Evolutionary conservation across 1,140 invertebrate species (phyloP).

Genomic region (Pogonognathellus flavescens): DNA sequence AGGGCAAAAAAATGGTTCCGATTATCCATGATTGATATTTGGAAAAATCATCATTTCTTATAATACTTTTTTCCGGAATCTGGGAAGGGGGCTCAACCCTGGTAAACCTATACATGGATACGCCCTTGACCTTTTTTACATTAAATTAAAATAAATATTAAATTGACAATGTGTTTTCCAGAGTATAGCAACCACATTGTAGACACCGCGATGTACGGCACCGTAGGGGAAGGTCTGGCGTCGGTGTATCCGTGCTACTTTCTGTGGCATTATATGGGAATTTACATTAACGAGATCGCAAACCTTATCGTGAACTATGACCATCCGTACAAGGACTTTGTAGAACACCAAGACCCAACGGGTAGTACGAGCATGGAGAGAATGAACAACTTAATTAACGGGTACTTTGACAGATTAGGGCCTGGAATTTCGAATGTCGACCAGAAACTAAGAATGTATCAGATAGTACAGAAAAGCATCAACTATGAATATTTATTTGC

Average conservation of each 20-base stretch:
- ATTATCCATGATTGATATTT: too few species aligned
- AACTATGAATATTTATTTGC: background rate
- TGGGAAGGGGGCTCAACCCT: too few species aligned
- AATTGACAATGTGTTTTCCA: background rate
- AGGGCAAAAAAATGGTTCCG: too few species aligned
- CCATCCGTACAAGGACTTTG: background rate
- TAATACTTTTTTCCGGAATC: too few species aligned
- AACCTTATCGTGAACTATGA: background rate
- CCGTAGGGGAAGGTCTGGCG: background rate
- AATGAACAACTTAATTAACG: too few species aligned
- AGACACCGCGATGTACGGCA: background rate
- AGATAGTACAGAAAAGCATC: too few species aligned
- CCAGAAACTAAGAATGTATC: too few species aligned
- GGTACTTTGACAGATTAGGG: too few species aligned
- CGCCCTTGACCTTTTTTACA: background rate
- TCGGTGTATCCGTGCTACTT: background rate
- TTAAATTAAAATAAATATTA: background rate
- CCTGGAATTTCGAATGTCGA: too few species aligned
- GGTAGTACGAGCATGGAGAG: background rate
- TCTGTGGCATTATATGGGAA: background rate
- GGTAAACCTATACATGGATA: too few species aligned
- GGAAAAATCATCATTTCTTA: too few species aligned
- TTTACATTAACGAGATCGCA: background rate
- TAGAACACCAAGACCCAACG: background rate
- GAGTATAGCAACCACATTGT: background rate